Evolutionary conservation across 2,797 vertebrate genomes (phyloP), one percentile per base, ranked within the genome.

Genomic region (Ciconia nigra): DNA sequence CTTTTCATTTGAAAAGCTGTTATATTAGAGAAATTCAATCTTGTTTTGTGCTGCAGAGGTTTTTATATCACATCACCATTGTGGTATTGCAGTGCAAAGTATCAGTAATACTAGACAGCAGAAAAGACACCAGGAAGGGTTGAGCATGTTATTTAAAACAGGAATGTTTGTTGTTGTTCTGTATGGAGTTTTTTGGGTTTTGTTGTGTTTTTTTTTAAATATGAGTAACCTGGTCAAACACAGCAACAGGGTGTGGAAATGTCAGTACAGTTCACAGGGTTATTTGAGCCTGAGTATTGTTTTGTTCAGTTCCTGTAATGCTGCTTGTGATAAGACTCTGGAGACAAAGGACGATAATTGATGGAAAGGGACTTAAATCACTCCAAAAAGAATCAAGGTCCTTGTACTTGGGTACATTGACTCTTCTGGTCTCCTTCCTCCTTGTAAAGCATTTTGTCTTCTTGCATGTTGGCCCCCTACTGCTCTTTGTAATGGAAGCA

Each of bases 341-440:
- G 98, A 98, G 98, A 99, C 99, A 99, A 99, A 99, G 98, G 98
- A 98, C 78, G 93, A 98, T 99, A 99, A 99, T 98, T 99, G 99
- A 99, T 98, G 98, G 94, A 97, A 98, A 96, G 96, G 93, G 97
- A 95, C 95, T 97, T 97, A 98, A 98, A 98, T 98, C 97, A 98
- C 91, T 95, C 89, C 90, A 95, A 94, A 98, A 98, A 98, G 98
- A 99, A 99, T 98, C 97, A 97, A 96, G 96, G 97, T 96, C 98
- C 98, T 98, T 98, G 97, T 98, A 97, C 98, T 97, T 96, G 95
- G 95, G 91, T 93, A 86, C 95, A 96, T 98, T 65, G 25, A 94
- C 98, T 98, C 96, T 95, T 97, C 96, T 98, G 92, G 98, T 97
- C 98, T 97, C 95, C 96, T 98, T 98, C 97, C 94, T 95, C 96